phyloP scores from a whole-genome alignment of 2,888 invertebrate species.

The Cetonia aurata region DNA sequence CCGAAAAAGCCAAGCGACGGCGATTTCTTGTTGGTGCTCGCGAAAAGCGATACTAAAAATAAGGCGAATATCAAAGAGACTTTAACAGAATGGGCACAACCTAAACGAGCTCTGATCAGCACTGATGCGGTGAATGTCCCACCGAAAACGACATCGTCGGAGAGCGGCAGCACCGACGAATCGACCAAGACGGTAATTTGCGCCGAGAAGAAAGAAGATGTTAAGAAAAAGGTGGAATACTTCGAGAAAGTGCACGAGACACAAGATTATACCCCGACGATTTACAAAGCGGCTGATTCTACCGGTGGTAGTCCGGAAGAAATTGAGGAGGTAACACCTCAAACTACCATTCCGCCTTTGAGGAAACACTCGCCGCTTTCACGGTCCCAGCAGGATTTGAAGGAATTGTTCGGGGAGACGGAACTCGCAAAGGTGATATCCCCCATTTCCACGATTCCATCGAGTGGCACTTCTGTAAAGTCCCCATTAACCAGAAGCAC shows the following conservation, averaged over 20 bases:
- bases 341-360: constrained; percentile 38
- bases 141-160: constrained; percentile 68
- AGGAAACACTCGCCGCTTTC: constrained; percentile 64
- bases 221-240: constrained; percentile 82
- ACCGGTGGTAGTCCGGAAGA: constrained; percentile 51
- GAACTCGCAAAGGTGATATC: constrained; percentile 69
- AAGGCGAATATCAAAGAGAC: constrained; percentile 63
- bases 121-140: constrained; percentile 60
- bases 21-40: constrained; percentile 67
- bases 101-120: constrained; percentile 60
- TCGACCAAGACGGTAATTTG: constrained; percentile 77
- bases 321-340: constrained; percentile 37
- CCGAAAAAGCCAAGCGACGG: constrained; percentile 56
- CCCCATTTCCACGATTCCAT: constrained; percentile 63
- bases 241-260: constrained; percentile 77
- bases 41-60: constrained; percentile 59
- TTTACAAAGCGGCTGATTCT: constrained; percentile 67
- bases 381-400: constrained; percentile 80
- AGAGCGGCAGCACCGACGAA: constrained; percentile 80
- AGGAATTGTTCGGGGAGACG: constrained; percentile 85
- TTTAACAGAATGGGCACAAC: constrained; percentile 67
- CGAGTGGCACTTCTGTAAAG: constrained; percentile 63
- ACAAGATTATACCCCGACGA: constrained; percentile 65
- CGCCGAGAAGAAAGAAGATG: constrained; percentile 71
- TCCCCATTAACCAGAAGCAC: constrained; percentile 69